Conservation (phyloP, 2,888 invertebrate species). For the Ashinkailepas kermadecensis region DNA sequence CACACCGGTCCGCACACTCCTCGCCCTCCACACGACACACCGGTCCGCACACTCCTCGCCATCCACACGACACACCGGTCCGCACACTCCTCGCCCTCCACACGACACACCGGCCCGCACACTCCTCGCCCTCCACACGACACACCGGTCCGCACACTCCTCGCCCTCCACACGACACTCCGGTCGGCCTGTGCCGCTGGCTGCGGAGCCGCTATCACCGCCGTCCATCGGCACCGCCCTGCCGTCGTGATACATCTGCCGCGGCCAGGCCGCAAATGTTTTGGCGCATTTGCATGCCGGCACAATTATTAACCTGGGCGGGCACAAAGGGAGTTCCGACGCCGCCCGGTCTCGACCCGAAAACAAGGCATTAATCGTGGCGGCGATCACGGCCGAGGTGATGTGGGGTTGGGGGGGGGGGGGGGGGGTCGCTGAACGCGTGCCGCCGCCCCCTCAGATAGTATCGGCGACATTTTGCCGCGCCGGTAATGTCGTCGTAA, state of each 20-base stretch:
- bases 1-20: no score
- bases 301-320: constrained; percentile 15
- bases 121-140: no score
- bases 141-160: no score
- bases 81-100: no score
- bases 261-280: neutral
- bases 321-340: neutral
- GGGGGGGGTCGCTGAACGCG: neutral
- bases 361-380: constrained; percentile 17
- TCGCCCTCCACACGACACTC: no score
- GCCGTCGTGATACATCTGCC: neutral
- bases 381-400: neutral
- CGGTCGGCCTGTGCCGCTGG: no score
- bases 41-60: no score
- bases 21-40: no score
- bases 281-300: constrained; percentile 11
- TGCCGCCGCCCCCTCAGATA: neutral
- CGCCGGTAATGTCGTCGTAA: neutral
- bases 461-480: neutral
- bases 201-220: no score
- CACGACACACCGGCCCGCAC: no score
- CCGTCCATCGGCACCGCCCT: no score
- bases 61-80: no score
- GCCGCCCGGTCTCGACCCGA: neutral
- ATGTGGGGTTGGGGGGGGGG: neutral